Percentiles rank a stretch among this genome's conserved stretches.
These are phyloP conservation scores for Tetranychus piercei DNA, from an alignment of 2,888 invertebrate genomes.

Conservation along the genomic window DNA sequence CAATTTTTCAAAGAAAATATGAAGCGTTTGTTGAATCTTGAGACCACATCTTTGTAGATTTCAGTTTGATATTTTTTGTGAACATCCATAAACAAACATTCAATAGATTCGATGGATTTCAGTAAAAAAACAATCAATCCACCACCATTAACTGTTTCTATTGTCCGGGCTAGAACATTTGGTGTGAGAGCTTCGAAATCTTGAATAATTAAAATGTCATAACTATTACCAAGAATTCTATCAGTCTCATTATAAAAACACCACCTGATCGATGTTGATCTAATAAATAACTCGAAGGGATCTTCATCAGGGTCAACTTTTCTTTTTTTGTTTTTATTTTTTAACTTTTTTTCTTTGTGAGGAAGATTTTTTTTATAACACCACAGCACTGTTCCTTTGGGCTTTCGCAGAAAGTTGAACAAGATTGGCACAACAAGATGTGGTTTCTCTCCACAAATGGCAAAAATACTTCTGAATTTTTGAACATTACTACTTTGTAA, in stretches of 20 bases:
- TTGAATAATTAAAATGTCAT: slow-evolving; percentile 41
- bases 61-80: slow-evolving; percentile 87
- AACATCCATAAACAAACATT: slow-evolving; percentile 94
- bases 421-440: slow-evolving; percentile 92
- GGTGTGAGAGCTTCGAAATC: slow-evolving; percentile 96
- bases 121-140: slow-evolving; percentile 70
- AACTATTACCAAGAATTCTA: slow-evolving; percentile 90
- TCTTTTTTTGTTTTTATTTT: slow-evolving; percentile 60
- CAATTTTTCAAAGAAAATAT: slow-evolving; percentile 73
- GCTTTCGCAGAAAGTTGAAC: slow-evolving; percentile 90
- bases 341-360: slow-evolving; percentile 68
- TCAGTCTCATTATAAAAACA: slow-evolving; percentile 90
- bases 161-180: slow-evolving; percentile 79
- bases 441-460: slow-evolving; percentile 84
- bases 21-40: slow-evolving; percentile 84
- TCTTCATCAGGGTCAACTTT: slow-evolving; percentile 80
- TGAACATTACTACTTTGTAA: slow-evolving; percentile 88
- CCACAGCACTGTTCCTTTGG: slow-evolving; percentile 86
- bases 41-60: slow-evolving; percentile 71
- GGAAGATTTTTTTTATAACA: slow-evolving; percentile 92
- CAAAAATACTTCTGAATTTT: slow-evolving; percentile 80
- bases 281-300: slow-evolving; percentile 83
- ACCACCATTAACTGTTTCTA: slow-evolving; percentile 95
- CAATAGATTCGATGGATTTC: slow-evolving; percentile 62
- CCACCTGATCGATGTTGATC: slow-evolving; percentile 87